phyloP scores from a whole-genome alignment of 2,113 vertebrate species.

The Kryptolebias marmoratus region DNA sequence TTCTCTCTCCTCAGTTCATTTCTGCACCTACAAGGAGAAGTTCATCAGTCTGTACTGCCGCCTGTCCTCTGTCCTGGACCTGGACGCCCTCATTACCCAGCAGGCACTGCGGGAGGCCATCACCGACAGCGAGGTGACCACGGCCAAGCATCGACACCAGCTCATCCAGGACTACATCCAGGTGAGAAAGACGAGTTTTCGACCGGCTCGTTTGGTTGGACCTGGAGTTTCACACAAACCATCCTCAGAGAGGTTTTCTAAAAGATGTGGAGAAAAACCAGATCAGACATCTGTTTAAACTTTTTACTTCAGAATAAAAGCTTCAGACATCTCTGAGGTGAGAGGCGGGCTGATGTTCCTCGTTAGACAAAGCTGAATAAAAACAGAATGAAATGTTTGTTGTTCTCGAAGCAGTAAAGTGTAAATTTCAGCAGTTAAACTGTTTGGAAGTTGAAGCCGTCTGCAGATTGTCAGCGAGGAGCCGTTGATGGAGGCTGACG shows the following conservation, averaged over 20 bases:
- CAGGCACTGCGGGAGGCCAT: slow-evolving; percentile 96
- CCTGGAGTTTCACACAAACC: too few species aligned
- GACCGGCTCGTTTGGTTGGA: background rate
- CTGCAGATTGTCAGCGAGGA: background rate
- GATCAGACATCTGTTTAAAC: too few species aligned
- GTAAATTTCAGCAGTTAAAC: too few species aligned
- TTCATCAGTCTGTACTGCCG: slow-evolving; percentile 97
- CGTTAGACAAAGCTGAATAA: too few species aligned
- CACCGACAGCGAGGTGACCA: slow-evolving; percentile 90
- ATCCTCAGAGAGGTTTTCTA: too few species aligned
- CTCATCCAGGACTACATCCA: slow-evolving; percentile 93
- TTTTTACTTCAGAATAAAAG: background rate
- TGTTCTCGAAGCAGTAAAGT: too few species aligned
- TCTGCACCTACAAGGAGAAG: slow-evolving; percentile 95
- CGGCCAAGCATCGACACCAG: slow-evolving; percentile 93
- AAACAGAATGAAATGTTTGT: too few species aligned
- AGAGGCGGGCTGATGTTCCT: too few species aligned
- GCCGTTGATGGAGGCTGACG: slow-evolving; percentile 80
- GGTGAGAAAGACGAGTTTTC: slow-evolving; percentile 76
- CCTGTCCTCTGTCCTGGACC: slow-evolving; percentile 94
- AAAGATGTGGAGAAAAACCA: too few species aligned
- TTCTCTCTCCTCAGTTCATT: slow-evolving; percentile 86
- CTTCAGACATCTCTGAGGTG: too few species aligned
- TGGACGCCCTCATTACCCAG: slow-evolving; percentile 96
- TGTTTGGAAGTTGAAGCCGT: too few species aligned